A percentile compares a stretch with the other conserved stretches of the same genome.
Conservation (phyloP, 2,888 invertebrate genomes). For the Alitta virens region DNA sequence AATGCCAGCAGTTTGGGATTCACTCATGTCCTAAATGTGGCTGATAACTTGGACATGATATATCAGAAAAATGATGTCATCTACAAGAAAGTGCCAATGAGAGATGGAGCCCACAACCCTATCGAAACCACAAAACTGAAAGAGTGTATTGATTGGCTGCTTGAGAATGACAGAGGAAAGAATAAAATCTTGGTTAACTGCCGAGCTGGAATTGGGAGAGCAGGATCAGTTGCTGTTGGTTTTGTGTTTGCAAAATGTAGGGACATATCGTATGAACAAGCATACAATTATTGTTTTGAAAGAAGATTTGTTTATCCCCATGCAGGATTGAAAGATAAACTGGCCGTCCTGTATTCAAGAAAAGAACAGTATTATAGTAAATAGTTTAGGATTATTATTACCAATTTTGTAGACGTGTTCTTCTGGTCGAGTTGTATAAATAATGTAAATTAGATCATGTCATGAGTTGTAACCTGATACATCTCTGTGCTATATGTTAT, state of each 20-base stretch:
- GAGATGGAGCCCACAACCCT: conserved; percentile 26
- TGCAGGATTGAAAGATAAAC: conserved; percentile 22
- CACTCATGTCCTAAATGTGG: neutral
- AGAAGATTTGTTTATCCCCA: conserved; percentile 32
- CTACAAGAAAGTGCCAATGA: conserved; percentile 31
- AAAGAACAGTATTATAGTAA: neutral
- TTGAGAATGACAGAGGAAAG: conserved; percentile 11
- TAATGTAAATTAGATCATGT: too few relatives aligned
- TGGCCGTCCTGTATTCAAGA: neutral
- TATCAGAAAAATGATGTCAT: conserved; percentile 11
- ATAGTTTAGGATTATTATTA: too few relatives aligned
- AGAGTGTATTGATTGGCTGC: conserved; percentile 30
- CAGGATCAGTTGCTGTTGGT: conserved; percentile 33
- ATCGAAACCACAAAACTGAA: conserved; percentile 21
- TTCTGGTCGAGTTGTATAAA: too few relatives aligned
- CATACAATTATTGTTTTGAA: conserved; percentile 26
- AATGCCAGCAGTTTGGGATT: neutral
- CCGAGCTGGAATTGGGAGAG: conserved; percentile 33
- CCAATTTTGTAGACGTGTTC: too few relatives aligned
- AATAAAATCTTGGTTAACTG: conserved; percentile 31
- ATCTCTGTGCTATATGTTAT: too few relatives aligned
- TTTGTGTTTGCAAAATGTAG: conserved; percentile 29
- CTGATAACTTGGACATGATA: neutral
- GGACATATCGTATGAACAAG: conserved; percentile 28
- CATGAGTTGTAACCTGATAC: too few relatives aligned